These are phyloP conservation scores for Seriola aureovittata DNA, from an alignment of 2,113 vertebrate species.

Conservation along the genomic window DNA sequence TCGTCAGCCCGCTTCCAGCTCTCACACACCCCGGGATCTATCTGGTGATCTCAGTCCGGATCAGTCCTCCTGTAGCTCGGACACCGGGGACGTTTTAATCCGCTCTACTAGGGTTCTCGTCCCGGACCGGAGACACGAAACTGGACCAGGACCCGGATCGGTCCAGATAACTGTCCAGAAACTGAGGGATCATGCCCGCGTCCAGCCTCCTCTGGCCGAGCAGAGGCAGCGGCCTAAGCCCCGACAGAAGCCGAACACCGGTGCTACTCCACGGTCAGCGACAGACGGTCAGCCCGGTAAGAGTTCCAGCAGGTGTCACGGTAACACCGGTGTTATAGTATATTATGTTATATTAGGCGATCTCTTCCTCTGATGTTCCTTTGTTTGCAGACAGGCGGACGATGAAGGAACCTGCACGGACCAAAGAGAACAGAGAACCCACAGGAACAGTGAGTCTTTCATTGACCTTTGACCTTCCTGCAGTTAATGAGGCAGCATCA, in stretches of 20 bases:
- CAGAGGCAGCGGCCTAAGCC: neutral
- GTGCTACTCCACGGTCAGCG: slow-evolving; percentile 42
- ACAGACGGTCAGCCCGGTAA: slow-evolving; percentile 19
- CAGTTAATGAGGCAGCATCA: too few relatives aligned
- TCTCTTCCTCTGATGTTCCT: neutral
- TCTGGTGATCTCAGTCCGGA: neutral
- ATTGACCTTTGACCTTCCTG: too few relatives aligned
- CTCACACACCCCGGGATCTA: neutral
- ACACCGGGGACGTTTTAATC: slow-evolving; percentile 49
- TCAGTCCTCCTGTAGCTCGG: slow-evolving; percentile 17
- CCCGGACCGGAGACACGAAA: neutral
- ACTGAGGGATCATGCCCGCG: neutral
- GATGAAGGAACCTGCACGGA: neutral
- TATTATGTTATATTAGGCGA: too few relatives aligned
- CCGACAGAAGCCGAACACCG: neutral
- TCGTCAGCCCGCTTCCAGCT: neutral
- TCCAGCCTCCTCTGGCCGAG: neutral
- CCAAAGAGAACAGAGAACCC: slow-evolving; percentile 27
- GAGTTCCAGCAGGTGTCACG: neutral
- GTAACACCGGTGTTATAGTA: too few relatives aligned
- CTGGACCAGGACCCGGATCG: neutral
- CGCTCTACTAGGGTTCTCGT: slow-evolving; percentile 27
- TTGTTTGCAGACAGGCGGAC: neutral
- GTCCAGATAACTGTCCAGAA: slow-evolving; percentile 46
- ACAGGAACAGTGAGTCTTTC: neutral